Conservation (phyloP, 2,797 vertebrate species). For the Myioborus miniatus region DNA sequence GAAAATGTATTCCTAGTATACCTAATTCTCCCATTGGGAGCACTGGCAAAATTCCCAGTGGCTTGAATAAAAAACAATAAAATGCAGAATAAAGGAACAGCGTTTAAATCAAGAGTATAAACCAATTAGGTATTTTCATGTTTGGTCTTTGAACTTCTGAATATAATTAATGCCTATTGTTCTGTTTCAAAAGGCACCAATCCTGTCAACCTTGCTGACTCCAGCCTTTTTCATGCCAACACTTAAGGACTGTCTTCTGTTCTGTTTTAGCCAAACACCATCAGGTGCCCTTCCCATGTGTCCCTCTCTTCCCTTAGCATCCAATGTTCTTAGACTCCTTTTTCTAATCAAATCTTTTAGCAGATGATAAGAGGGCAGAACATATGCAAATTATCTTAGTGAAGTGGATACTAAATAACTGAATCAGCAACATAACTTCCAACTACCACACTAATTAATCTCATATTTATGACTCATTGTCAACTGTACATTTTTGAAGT, state of each 20-base stretch:
- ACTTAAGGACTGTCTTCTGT: background rate
- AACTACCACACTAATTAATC: conserved; percentile 42
- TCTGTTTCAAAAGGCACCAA: background rate
- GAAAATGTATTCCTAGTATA: background rate
- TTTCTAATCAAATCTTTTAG: conserved; percentile 19
- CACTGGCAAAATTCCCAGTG: background rate
- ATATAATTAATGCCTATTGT: background rate
- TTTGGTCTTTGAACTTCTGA: conserved; percentile 29
- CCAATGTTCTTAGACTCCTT: background rate
- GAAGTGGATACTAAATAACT: conserved; percentile 53
- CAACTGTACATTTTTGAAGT: conserved; percentile 21
- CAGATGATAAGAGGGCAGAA: conserved; percentile 18
- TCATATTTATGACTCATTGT: conserved; percentile 50
- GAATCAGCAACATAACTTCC: conserved; percentile 44
- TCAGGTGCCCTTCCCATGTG: background rate
- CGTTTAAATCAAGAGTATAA: conserved; percentile 10
- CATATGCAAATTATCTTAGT: conserved; percentile 36
- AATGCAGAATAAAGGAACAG: background rate
- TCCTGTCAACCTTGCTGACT: background rate
- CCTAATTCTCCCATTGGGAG: background rate
- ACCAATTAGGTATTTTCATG: background rate
- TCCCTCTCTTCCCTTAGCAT: background rate
- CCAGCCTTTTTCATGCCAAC: background rate
- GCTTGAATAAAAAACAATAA: background rate
- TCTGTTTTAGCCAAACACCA: background rate